Evolutionary conservation across 2,113 vertebrate genomes (phyloP), one percentile per base, ranked within the genome.

Genomic region (Poeciliopsis retropinna): DNA sequence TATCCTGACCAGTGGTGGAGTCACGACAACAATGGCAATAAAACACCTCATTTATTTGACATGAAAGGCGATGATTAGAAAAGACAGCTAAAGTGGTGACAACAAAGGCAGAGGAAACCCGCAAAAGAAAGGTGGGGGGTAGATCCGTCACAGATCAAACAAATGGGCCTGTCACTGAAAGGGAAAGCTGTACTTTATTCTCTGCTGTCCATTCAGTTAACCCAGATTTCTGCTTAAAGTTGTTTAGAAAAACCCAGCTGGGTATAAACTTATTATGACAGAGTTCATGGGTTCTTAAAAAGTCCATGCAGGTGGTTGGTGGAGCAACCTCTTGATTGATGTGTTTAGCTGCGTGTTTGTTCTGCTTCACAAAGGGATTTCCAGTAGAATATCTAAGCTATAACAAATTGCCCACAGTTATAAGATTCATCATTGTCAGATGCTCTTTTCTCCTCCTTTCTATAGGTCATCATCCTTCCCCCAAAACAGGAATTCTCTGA

Each of bases 361-460:
- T 75, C 54, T 68, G 68, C 54, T 85, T 84, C 72, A 76, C 73
- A 31, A 37, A 70, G 67, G 75, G 64, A 67, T 86, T 76, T 84
- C 79, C 37, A 75, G 73, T 71, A 90, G 81, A 69, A 78, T 64
- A 74, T 76, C 64, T 80, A 31, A 77, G 78, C 80, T 67, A 71
- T 77, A 82, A 91, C 80, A 90, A 87, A 90, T 88, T 62, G 72
- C 76, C 73, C 39, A 61, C 70, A 83, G 88, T 75, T 72, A 67
- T 75, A 66, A 78, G 77, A 85, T 91, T 85, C 84, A 89, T 92
- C 91, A 91, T 57, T 91, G 91, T 89, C 88, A 91, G 73, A 77
- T 28, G 51, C 47, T 80, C 79, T 64, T 87, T 88, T 66, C 71
- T 70, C 76, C 73, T 75, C 31, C 67, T 61, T 70, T 79, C 67